phyloP scores from a whole-genome alignment of 53 echinoderm and acorn worm species.

The Arbacia lixula region DNA sequence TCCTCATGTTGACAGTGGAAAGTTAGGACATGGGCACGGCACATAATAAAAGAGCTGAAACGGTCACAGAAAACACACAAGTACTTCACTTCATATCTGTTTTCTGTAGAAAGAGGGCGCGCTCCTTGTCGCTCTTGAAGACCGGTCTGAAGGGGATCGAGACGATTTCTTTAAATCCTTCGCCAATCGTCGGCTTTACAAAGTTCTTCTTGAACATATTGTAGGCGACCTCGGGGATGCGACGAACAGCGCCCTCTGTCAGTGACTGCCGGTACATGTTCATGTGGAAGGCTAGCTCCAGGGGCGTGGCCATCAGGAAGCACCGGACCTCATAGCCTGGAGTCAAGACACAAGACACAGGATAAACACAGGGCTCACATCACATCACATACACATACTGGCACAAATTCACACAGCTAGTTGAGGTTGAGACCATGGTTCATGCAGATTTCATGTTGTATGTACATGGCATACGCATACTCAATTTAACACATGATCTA shows the following conservation, averaged over 20 bases:
- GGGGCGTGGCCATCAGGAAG: constrained; percentile 77
- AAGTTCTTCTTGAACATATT: constrained; percentile 94
- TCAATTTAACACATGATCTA: too few species aligned
- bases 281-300: constrained; percentile 80
- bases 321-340: constrained; percentile 82
- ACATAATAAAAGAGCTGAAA: too few species aligned
- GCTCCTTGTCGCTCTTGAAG: constrained; percentile 72
- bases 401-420: too few species aligned
- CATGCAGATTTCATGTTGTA: too few species aligned
- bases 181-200: constrained; percentile 55
- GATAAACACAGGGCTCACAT: too few species aligned
- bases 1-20: too few species aligned
- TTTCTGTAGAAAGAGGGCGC: constrained; percentile 77
- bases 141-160: constrained; percentile 69
- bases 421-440: too few species aligned
- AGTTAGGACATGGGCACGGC: too few species aligned
- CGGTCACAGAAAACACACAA: too few species aligned
- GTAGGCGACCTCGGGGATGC: constrained; percentile 78
- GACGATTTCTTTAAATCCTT: constrained; percentile 78
- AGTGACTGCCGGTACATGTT: constrained; percentile 82
- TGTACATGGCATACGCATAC: too few species aligned
- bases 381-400: too few species aligned
- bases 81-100: constrained; percentile 62
- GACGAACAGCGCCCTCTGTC: constrained; percentile 74
- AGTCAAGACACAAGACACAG: too few species aligned